A percentile compares a stretch with the other conserved stretches of the same genome.
These are phyloP conservation scores for Dendroctonus ponderosae DNA, from an alignment of 1,140 invertebrate genomes.

Conservation along the genomic window DNA sequence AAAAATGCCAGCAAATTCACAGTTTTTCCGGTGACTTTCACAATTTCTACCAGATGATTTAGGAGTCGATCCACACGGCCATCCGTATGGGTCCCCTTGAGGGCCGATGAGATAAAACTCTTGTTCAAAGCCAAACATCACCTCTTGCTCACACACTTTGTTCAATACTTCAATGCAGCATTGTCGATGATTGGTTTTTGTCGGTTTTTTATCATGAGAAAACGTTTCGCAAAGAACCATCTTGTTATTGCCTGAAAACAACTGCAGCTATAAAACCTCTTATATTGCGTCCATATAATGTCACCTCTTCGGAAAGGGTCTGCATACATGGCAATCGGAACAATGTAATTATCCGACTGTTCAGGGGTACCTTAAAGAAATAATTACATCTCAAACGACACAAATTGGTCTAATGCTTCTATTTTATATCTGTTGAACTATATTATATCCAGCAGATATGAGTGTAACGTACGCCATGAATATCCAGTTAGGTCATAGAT, in stretches of 20 bases:
- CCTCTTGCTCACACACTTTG: slow-evolving; percentile 70
- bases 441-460: background rate
- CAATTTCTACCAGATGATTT: background rate
- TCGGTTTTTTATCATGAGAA: slow-evolving; percentile 58
- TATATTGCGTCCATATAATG: background rate
- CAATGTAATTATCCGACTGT: slow-evolving; percentile 86
- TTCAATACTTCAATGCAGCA: slow-evolving; percentile 74
- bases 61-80: slow-evolving; percentile 58
- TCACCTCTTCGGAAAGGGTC: slow-evolving; percentile 90
- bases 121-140: slow-evolving; percentile 91
- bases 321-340: slow-evolving; percentile 85
- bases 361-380: slow-evolving; percentile 61
- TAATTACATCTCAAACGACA: background rate
- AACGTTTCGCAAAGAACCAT: slow-evolving; percentile 87
- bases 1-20: slow-evolving; percentile 69
- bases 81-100: slow-evolving; percentile 77
- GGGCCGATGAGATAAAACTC: slow-evolving; percentile 83
- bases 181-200: slow-evolving; percentile 72
- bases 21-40: background rate
- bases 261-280: background rate
- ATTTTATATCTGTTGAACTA: background rate
- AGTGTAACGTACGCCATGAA: background rate
- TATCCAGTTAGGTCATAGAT: background rate
- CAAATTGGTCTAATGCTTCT: background rate
- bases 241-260: slow-evolving; percentile 59